Percentiles rank a stretch among this genome's conserved stretches.
Conservation (phyloP, 2,113 vertebrate genomes). For the Gila orcuttii region DNA sequence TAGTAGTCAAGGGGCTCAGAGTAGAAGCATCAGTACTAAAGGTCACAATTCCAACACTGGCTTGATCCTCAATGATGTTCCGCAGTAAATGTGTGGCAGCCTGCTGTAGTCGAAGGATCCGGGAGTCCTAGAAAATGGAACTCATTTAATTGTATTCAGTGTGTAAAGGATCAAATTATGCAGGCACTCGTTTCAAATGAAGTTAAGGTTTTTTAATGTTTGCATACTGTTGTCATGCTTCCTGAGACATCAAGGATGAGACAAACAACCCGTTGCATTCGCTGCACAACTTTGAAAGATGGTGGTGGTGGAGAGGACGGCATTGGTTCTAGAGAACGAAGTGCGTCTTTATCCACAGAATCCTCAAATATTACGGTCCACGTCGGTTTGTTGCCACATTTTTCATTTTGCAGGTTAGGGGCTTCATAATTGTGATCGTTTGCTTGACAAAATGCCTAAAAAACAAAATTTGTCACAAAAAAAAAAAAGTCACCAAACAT, state of each 20-base stretch:
- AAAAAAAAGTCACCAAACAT: neutral
- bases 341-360: conserved; percentile 57
- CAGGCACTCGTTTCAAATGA: neutral
- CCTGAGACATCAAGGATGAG: conserved; percentile 75
- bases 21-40: neutral
- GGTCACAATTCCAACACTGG: conserved; percentile 67
- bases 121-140: conserved; percentile 11
- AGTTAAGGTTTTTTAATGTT: neutral
- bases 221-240: conserved; percentile 60
- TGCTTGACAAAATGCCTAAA: conserved; percentile 74
- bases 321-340: conserved; percentile 50
- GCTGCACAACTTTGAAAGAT: conserved; percentile 64
- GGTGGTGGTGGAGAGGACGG: conserved; percentile 48
- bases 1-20: conserved; percentile 1
- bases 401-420: conserved; percentile 73
- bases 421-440: conserved; percentile 71
- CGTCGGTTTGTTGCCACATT: conserved; percentile 68
- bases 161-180: too few species aligned
- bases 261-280: conserved; percentile 64
- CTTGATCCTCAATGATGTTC: conserved; percentile 64
- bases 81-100: conserved; percentile 72
- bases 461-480: neutral
- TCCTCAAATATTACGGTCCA: conserved; percentile 70
- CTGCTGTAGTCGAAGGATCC: conserved; percentile 63
- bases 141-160: neutral